These are phyloP conservation scores for Centropus unirufus DNA, from an alignment of 2,113 vertebrate genomes.

Conservation along the genomic window DNA sequence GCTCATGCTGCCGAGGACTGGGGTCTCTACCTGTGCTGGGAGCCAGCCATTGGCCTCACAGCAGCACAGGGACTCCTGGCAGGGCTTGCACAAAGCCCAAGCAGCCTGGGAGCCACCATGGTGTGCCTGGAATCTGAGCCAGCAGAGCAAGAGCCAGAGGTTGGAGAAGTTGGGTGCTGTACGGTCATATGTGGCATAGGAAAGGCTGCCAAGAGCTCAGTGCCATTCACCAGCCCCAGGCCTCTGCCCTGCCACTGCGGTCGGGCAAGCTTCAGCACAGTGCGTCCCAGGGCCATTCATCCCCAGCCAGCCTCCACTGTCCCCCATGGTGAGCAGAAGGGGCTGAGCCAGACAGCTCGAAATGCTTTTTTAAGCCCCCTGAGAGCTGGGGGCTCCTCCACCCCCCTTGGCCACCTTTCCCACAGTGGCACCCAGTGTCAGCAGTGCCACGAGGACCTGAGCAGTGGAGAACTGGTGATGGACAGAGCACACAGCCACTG, in stretches of 20 bases:
- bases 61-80: neutral
- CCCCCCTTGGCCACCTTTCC: neutral
- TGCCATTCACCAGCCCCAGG: fast-evolving
- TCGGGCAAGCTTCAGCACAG: fast-evolving
- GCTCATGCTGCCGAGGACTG: neutral
- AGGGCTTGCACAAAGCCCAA: neutral
- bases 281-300: neutral
- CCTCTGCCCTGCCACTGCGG: neutral
- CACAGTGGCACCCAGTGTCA: neutral
- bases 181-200: fast-evolving
- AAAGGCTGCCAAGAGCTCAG: neutral
- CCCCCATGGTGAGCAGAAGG: neutral
- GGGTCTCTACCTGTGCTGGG: neutral
- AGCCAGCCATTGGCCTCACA: neutral
- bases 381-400: neutral
- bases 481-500: neutral
- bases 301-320: neutral
- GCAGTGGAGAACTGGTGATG: neutral
- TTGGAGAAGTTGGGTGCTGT: neutral
- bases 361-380: neutral
- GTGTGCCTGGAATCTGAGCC: fast-evolving
- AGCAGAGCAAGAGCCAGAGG: neutral
- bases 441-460: neutral
- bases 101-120: neutral
- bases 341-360: neutral